Evolutionary conservation across 2,888 invertebrate genomes (phyloP).

Genomic region (Troglohyphantes excavatus): DNA sequence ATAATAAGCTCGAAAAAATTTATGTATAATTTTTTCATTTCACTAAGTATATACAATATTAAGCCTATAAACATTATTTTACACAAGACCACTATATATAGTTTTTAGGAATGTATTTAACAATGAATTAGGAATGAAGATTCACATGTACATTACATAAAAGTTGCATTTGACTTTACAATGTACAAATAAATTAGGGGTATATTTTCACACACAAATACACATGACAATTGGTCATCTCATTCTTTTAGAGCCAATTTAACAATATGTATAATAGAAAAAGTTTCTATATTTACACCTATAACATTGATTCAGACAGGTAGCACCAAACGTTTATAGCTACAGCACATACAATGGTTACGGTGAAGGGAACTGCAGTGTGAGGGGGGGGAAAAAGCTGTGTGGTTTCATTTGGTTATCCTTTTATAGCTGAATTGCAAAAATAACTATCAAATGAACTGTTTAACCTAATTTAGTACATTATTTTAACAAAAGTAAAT

Average conservation of each 20-base stretch:
- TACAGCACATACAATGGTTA: slow-evolving; percentile 20
- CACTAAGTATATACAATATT: slow-evolving; percentile 56
- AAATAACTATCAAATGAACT: too few relatives aligned
- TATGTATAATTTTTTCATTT: slow-evolving; percentile 42
- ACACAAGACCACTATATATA: slow-evolving; percentile 33
- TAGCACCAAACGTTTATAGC: slow-evolving; percentile 52
- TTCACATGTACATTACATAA: slow-evolving; percentile 37
- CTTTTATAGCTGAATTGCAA: neutral
- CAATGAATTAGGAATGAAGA: slow-evolving; percentile 47
- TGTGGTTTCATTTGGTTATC: too few relatives aligned
- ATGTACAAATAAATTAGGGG: slow-evolving; percentile 52
- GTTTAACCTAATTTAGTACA: too few relatives aligned
- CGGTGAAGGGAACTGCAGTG: neutral
- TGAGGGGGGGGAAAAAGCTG: too few relatives aligned
- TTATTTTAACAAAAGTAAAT: too few relatives aligned
- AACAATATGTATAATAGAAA: slow-evolving; percentile 21
- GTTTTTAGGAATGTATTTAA: slow-evolving; percentile 51
- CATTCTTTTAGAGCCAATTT: slow-evolving; percentile 1
- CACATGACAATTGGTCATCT: slow-evolving; percentile 23
- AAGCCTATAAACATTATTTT: slow-evolving; percentile 54
- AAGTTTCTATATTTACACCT: slow-evolving; percentile 48
- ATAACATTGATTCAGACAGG: slow-evolving; percentile 36
- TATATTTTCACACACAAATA: slow-evolving; percentile 17
- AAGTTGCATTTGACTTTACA: slow-evolving; percentile 28
- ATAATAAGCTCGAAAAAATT: slow-evolving; percentile 71